Evolutionary conservation across 1,140 invertebrate genomes (phyloP), one percentile per base, ranked within the genome.

Genomic region (Ericerus pela): DNA sequence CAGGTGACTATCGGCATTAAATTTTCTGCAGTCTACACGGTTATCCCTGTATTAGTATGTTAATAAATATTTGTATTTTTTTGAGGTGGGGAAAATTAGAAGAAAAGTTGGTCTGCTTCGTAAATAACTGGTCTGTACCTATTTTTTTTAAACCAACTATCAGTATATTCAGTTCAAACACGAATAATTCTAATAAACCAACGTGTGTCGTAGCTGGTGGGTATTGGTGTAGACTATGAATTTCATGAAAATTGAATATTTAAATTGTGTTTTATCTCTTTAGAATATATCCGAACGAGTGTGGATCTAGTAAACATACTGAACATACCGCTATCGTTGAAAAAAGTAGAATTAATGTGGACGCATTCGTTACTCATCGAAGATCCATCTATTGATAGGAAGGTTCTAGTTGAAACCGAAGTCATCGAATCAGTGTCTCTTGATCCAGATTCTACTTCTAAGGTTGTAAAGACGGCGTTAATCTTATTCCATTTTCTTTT

Each of bases 281-380:
- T 69, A 83, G 91, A 95, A 70, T 81, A 82, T 10, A 80, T 94
- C 51, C 80, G 81, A 68, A 75, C 92, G 53, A 79, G 81, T 52
- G 70, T 94, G 26, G 75, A 78, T 43, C 69, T 94, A 33, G 70
- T 76, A 41, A 94, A 95, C 72, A 84, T 85, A 1, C 70, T 93
- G n/a, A 79, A 84, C 59, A 81, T 90, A 38, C 70, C 80, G 3
- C 64, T 92, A 51, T 70, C 77, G 16, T 67, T 94, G 22, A 76
- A 76, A 30, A 78, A 88, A 60, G 72, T 94, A 2, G 76, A 80
- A 62, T 68, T 93, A 16, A 68, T 91, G n/a, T 94, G 88, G 87
- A 78, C 72, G 18, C 85, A 88, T 55, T 73, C 68, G 2, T 64
- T 73, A 22, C 68, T 68, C 4, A 65, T 68, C 18, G 67, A 71